Base-by-base conservation (phyloP, 35 echinoderm and acorn worm genomes). In the Anneissia japonica region DNA sequence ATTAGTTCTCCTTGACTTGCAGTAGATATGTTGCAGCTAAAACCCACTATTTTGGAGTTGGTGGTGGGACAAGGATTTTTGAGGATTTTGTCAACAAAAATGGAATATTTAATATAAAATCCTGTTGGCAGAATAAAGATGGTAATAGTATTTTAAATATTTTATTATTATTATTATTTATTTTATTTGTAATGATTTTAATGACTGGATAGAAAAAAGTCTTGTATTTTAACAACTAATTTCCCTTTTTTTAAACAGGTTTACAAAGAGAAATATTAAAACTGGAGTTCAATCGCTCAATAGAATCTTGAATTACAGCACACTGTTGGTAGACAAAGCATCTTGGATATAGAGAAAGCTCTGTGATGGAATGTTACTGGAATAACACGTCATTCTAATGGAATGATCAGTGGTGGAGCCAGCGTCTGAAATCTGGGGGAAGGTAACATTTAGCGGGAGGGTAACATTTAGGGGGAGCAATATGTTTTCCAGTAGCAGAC, bases 1-100 rank as follows among this genome's bases (percentile, higher is more conserved):
- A n/a, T 64, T 64, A 40, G 38, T 55, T 83, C 45, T 84, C 31
- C 23, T 39, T 84, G 0, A 64, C 39, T 17, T 17, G 30, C 19
- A 41, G 28, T 33, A 97, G 94, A 79, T 90, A 80, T 43, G 45
- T 99, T 31, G 92, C 96, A 35, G 96, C 96, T 9, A 99, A 99
- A 81, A 99, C 96, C 10, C 96, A 99, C 77, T 99, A 99, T 75
- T 99, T 99, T 92, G 96, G 96, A 37, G 96, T 99, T 40, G 96
- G 96, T 4, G 96, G 96, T 41, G 96, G 96, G 19, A 99, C 96
- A 0, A 86, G 96, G 38, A 72, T 89, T 23, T 99, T 99, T 90
- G 92, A 99, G 82, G 86, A 99, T 13, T 88, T 87, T 46, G 87
- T 99, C 0, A 74, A 80, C 35, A 84, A 79, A 72, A 55, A 85